Base-by-base conservation (phyloP, 1,140 invertebrate species). In the Liolophura sinensis region DNA sequence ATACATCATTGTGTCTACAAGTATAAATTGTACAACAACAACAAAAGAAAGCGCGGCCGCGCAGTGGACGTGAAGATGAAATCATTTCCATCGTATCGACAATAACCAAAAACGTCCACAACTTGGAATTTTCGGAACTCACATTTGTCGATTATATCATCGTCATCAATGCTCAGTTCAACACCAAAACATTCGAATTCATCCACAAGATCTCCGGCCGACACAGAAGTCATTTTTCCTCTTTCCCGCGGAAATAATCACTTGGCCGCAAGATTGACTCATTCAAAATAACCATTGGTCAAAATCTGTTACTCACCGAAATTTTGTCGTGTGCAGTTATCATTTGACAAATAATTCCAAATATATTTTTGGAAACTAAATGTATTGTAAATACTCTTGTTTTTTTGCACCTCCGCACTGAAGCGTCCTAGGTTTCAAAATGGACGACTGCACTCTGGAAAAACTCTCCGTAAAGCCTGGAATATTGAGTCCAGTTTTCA, bases 341-440 rank as follows among this genome's bases (percentile, higher is more conserved):
- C 31, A 9, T 5, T 40, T 40, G 3, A 40, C 3, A 9, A 40
- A 40, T 40, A 40, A 40, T 40, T 3, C 31, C 31, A 40, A 40
- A 3, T 5, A 40, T 3, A 40, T 40, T 40, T 40, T 40, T 40
- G 3, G 9, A 40, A 40, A 9, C 31, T 9, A 40, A 40, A 40
- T 9, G 31, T 40, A 9, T 40, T 40, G 3, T 5, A 40, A 40
- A 40, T 40, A 40, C 31, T 40, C 9, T 40, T 40, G 31, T 40
- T 40, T 40, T 9, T 40, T 5, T 40, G 31, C 31, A 70, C 65
- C 46, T 47, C 55, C 69, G 69, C 69, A 69, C 55, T 68, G 48
- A 69, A 70, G 79, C 77, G 74, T 81, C 79, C 77, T 71, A 70
- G 64, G 78, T 71, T 98, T 78, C 76, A 82, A 82, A 65, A 84